These are phyloP conservation scores for Drosophila emarginata DNA, from an alignment of 2,888 invertebrate species.

Conservation along the genomic window DNA sequence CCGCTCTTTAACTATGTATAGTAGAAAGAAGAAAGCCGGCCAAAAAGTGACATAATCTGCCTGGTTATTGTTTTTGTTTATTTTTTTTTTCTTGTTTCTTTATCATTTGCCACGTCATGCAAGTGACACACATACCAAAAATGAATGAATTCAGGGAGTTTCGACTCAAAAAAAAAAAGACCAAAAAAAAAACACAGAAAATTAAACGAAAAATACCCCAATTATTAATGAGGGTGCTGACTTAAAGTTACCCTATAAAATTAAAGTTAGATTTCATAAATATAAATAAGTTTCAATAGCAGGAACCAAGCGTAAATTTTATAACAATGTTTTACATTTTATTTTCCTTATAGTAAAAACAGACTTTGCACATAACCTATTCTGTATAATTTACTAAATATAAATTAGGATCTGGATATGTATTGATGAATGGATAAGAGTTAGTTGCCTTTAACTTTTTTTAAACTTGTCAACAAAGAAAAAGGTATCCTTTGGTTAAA, in stretches of 20 bases:
- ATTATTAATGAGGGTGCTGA: not conserved
- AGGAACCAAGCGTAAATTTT: no score
- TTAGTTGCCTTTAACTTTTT: no score
- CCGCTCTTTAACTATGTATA: not conserved
- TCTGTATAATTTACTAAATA: no score
- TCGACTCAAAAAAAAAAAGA: not conserved
- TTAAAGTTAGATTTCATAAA: no score
- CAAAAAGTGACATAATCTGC: conserved; percentile 42
- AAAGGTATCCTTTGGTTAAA: not conserved
- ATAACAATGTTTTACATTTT: no score
- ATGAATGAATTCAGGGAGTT: not conserved
- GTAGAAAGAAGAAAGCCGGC: conserved; percentile 4
- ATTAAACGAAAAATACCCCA: not conserved
- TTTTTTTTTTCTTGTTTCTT: no score
- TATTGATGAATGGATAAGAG: no score
- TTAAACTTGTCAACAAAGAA: no score
- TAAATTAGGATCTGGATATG: no score
- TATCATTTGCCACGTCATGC: conserved; percentile 2
- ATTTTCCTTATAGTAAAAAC: no score
- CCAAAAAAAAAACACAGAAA: not conserved
- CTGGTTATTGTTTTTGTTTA: conserved; percentile 1
- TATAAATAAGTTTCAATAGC: no score
- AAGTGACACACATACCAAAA: not conserved
- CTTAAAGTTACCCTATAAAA: not conserved
- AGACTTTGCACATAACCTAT: no score